Percentiles rank a stretch among this genome's conserved stretches.
Evolutionary conservation across 2,113 vertebrate genomes (phyloP).

Genomic region (Clarias gariepinus): DNA sequence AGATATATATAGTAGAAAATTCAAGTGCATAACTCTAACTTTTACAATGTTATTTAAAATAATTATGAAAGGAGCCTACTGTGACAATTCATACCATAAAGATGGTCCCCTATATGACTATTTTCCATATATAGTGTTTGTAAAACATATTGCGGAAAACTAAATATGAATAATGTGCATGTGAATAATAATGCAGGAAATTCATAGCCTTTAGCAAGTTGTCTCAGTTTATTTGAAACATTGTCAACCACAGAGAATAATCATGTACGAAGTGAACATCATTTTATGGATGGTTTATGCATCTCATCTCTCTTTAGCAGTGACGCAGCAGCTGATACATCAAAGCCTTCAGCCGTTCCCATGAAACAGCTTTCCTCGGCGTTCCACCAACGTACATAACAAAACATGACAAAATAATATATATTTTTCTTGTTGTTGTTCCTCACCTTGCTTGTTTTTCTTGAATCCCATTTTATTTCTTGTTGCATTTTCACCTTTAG

Average conservation of each 20-base stretch:
- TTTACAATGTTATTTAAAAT: background rate
- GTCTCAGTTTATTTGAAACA: slow-evolving; percentile 26
- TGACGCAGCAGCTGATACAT: slow-evolving; percentile 42
- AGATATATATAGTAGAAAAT: background rate
- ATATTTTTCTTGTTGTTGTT: background rate
- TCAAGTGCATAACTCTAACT: background rate
- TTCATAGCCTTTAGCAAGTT: slow-evolving; percentile 14
- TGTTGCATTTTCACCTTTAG: background rate
- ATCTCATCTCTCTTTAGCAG: slow-evolving; percentile 34
- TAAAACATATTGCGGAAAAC: slow-evolving; percentile 16
- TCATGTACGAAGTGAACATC: background rate
- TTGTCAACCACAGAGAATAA: background rate
- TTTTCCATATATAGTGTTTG: background rate
- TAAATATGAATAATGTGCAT: slow-evolving; percentile 15
- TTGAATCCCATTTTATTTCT: slow-evolving; percentile 20
- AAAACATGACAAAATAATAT: slow-evolving; percentile 47
- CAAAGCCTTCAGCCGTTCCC: slow-evolving; percentile 42
- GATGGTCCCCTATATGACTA: background rate
- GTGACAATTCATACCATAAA: background rate
- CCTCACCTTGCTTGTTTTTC: slow-evolving; percentile 44
- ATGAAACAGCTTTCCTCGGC: slow-evolving; percentile 34
- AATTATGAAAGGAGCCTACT: background rate
- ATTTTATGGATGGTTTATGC: slow-evolving; percentile 10
- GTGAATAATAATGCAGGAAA: slow-evolving; percentile 22
- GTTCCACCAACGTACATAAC: slow-evolving; percentile 30